These are phyloP conservation scores for Luperina nickerlii DNA, from an alignment of 2,888 invertebrate species.

Conservation along the genomic window DNA sequence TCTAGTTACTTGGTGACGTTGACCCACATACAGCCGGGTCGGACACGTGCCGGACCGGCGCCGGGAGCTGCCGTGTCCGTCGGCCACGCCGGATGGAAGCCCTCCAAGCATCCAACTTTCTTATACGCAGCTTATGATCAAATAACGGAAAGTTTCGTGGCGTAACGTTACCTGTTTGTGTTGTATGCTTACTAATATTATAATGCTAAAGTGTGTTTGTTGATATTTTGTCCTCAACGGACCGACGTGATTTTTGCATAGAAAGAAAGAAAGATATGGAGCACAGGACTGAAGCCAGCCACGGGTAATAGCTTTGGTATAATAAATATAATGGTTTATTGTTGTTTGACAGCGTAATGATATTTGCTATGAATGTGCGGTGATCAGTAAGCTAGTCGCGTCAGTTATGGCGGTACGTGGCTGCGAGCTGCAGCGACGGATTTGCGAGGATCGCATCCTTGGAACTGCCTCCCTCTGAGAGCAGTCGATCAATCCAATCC, in stretches of 20 bases:
- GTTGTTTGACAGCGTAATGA: not conserved
- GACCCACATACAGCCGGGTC: conserved; percentile 39
- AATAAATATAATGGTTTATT: not conserved
- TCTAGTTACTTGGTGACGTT: not conserved
- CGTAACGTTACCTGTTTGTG: conserved; percentile 15
- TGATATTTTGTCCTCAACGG: not conserved
- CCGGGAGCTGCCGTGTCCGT: not conserved
- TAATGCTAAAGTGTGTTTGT: not conserved
- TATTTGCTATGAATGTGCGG: not conserved
- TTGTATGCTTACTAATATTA: not conserved
- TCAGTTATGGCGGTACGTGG: conserved; percentile 6
- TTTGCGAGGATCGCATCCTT: not conserved
- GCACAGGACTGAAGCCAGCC: too few species aligned
- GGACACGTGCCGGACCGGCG: conserved; percentile 40
- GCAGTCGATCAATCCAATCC: not conserved
- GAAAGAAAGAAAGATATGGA: not conserved
- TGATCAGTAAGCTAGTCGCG: not conserved
- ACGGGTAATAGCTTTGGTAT: not conserved
- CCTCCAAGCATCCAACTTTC: conserved; percentile 10
- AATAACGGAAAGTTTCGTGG: conserved; percentile 22
- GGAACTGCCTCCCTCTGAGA: not conserved
- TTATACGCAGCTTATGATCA: conserved; percentile 22
- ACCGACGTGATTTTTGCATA: not conserved
- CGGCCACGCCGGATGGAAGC: conserved; percentile 11
- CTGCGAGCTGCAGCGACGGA: not conserved